A percentile compares a stretch with the other conserved stretches of the same genome.
Evolutionary conservation across 2,888 invertebrate genomes (phyloP).

Genomic region (Philereme vetulata): DNA sequence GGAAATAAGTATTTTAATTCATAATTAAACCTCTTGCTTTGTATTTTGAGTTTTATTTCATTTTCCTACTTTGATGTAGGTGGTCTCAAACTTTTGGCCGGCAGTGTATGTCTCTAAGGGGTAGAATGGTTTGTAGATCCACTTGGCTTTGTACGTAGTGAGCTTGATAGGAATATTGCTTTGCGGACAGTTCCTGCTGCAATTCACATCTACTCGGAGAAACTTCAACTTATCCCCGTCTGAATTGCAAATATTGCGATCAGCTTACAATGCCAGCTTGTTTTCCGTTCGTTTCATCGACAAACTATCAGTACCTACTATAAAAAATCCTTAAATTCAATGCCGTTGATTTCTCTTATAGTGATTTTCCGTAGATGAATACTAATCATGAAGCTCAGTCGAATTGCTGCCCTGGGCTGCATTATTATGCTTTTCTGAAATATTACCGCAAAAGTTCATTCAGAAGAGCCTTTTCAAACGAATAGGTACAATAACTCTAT

Average conservation of each 20-base stretch:
- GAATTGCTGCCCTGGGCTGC: too few relatives aligned
- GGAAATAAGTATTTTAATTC: too few relatives aligned
- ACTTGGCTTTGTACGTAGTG: not conserved
- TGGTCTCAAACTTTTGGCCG: too few relatives aligned
- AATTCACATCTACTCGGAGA: conserved; percentile 5
- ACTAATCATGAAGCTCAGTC: too few relatives aligned
- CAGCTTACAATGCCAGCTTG: conserved; percentile 14
- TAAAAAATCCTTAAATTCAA: too few relatives aligned
- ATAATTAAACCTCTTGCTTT: too few relatives aligned
- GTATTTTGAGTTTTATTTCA: too few relatives aligned
- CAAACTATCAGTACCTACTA: not conserved
- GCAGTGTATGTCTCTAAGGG: not conserved
- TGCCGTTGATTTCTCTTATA: too few relatives aligned
- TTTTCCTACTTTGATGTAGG: too few relatives aligned
- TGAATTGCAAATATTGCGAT: conserved; percentile 11
- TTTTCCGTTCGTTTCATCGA: conserved; percentile 4
- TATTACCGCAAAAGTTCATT: too few relatives aligned
- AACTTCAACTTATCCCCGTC: conserved; percentile 4
- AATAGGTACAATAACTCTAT: conserved; percentile 1
- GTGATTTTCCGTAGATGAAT: too few relatives aligned
- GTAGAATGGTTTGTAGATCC: not conserved
- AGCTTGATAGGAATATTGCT: not conserved
- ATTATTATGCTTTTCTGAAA: too few relatives aligned
- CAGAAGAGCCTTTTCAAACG: conserved; percentile 6
- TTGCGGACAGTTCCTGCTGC: conserved; percentile 1